A percentile compares a stretch with the other conserved stretches of the same genome.
Evolutionary conservation across 2,888 invertebrate species (phyloP).

Genomic region (Andrena praecox): DNA sequence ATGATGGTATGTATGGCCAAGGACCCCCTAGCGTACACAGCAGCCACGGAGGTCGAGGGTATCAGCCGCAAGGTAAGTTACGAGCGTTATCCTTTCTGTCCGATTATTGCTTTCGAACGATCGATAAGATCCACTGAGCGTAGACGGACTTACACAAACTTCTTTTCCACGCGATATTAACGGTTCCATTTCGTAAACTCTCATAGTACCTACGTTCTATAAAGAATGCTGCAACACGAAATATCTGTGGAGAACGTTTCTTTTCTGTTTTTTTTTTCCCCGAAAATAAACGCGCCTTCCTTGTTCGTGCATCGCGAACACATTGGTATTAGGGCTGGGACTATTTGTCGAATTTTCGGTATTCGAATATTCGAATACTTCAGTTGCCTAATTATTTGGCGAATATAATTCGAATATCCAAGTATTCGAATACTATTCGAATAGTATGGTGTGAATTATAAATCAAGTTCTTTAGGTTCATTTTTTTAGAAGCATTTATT

Average conservation of each 20-base stretch:
- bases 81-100: slow-evolving; percentile 57
- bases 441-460: no score
- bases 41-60: slow-evolving; percentile 91
- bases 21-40: slow-evolving; percentile 95
- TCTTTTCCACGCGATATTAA: slow-evolving; percentile 28
- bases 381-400: no score
- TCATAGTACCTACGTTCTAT: neutral
- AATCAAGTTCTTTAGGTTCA: no score
- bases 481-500: no score
- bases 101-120: slow-evolving; percentile 61
- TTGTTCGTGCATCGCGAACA: slow-evolving; percentile 34
- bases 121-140: slow-evolving; percentile 49
- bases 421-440: no score
- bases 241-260: neutral
- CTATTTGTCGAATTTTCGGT: no score
- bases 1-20: slow-evolving; percentile 97
- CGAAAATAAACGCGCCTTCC: neutral
- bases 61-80: slow-evolving; percentile 94
- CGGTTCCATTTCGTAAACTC: neutral
- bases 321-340: no score
- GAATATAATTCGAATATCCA: no score
- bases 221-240: slow-evolving; percentile 10
- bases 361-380: no score
- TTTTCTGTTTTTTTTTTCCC: neutral
- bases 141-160: slow-evolving; percentile 49